A percentile compares a stretch with the other conserved stretches of the same genome.
These are phyloP conservation scores for Pangasius mekongensis DNA, from an alignment of 2,797 vertebrate species.

Conservation along the genomic window DNA sequence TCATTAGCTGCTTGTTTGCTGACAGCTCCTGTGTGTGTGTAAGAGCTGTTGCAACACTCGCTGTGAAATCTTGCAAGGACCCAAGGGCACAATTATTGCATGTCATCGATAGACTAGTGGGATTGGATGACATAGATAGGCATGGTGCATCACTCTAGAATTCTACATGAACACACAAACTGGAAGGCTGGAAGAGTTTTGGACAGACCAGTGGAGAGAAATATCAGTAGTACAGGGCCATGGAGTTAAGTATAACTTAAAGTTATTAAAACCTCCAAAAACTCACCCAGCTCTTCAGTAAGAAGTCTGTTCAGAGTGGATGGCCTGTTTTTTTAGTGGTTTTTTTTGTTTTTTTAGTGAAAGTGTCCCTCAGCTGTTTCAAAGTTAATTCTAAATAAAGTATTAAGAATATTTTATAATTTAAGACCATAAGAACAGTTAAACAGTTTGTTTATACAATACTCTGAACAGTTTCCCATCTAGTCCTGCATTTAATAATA, in stretches of 20 bases:
- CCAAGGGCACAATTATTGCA: constrained; percentile 66
- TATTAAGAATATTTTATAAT: background rate
- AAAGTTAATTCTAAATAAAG: background rate
- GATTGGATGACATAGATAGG: constrained; percentile 67
- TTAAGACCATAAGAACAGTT: background rate
- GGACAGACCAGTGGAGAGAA: constrained; percentile 27
- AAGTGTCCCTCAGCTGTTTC: background rate
- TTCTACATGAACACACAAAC: constrained; percentile 56
- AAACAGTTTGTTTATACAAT: background rate
- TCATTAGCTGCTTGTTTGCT: constrained; percentile 70
- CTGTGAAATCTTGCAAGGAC: constrained; percentile 65
- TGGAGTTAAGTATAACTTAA: constrained; percentile 5
- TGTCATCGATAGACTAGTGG: constrained; percentile 61
- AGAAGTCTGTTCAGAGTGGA: background rate
- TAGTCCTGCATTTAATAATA: background rate
- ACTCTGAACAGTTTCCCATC: background rate
- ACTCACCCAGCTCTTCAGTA: constrained; percentile 8
- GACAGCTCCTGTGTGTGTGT: constrained; percentile 63
- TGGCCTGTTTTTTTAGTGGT: background rate
- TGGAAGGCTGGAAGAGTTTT: constrained; percentile 46
- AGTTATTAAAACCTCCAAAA: constrained; percentile 28
- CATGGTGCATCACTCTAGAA: constrained; percentile 56
- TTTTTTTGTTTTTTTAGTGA: background rate
- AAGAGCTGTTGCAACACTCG: constrained; percentile 59
- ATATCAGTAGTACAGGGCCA: constrained; percentile 28